A percentile compares a stretch with the other conserved stretches of the same genome.
phyloP scores from a whole-genome alignment of 1,140 invertebrate genomes.

The Drosophila kanapiae region DNA sequence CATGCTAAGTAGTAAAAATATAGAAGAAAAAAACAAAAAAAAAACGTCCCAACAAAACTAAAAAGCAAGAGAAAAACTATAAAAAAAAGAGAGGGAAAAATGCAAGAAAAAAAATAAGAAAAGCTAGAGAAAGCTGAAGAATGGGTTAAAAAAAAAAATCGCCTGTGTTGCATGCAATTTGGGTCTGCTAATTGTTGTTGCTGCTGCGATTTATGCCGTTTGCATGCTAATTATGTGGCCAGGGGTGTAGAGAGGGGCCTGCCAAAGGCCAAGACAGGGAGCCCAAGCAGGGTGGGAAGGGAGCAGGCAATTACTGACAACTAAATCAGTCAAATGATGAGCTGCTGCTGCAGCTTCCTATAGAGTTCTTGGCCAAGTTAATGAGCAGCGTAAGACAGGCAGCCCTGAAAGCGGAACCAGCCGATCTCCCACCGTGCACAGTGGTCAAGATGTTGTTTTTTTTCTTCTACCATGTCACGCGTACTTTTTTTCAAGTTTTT shows the following conservation, averaged over 20 bases:
- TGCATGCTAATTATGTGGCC: slow-evolving; percentile 80
- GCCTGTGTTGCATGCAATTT: slow-evolving; percentile 78
- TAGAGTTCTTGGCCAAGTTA: slow-evolving; percentile 80
- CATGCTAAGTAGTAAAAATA: slow-evolving; percentile 71
- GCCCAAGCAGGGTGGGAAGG: background rate
- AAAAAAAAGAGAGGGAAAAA: background rate
- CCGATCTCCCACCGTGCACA: slow-evolving; percentile 71
- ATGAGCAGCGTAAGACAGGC: slow-evolving; percentile 75
- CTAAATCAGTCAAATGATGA: slow-evolving; percentile 76
- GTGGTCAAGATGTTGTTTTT: slow-evolving; percentile 43
- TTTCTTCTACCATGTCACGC: background rate
- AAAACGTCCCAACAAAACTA: too few species aligned
- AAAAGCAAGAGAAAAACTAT: background rate
- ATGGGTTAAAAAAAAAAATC: slow-evolving; percentile 30
- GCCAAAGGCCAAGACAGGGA: slow-evolving; percentile 8
- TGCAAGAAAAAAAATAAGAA: background rate
- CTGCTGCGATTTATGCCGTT: slow-evolving; percentile 79
- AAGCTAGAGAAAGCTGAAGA: slow-evolving; percentile 46
- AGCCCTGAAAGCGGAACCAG: slow-evolving; percentile 44
- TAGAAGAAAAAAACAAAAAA: background rate
- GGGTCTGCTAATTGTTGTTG: slow-evolving; percentile 82
- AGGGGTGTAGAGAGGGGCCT: background rate
- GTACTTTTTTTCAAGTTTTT: slow-evolving; percentile 2
- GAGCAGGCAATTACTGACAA: slow-evolving; percentile 61
- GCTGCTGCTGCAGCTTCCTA: slow-evolving; percentile 28